These are phyloP conservation scores for Corythoichthys intestinalis DNA, from an alignment of 2,113 vertebrate species.

Conservation along the genomic window DNA sequence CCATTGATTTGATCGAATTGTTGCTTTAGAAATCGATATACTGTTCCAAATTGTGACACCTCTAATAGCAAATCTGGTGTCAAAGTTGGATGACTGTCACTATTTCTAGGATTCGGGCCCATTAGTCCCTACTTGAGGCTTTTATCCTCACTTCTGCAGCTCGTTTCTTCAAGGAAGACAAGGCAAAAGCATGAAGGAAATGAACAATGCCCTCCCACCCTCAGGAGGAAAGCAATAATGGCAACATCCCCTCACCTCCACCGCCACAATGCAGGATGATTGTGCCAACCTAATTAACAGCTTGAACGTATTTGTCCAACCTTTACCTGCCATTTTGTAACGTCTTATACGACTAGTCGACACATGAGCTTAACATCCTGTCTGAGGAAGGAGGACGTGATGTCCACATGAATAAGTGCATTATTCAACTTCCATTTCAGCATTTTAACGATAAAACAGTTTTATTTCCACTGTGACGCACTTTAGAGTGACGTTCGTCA, in stretches of 20 bases:
- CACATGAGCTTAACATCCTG: neutral
- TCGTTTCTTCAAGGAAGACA: neutral
- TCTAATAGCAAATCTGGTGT: neutral
- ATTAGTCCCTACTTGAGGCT: neutral
- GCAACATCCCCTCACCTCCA: slow-evolving; percentile 22
- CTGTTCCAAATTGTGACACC: too few species aligned
- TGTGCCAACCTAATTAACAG: slow-evolving; percentile 45
- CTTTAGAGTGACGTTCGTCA: neutral
- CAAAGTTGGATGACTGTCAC: neutral
- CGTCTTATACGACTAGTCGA: neutral
- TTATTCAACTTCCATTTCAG: neutral
- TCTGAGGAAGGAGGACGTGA: neutral
- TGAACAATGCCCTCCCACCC: slow-evolving; percentile 55
- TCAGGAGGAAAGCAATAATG: slow-evolving; percentile 29
- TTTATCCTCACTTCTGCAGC: neutral
- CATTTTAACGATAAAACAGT: neutral
- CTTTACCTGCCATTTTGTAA: neutral
- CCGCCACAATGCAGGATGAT: slow-evolving; percentile 36
- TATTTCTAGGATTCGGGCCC: neutral
- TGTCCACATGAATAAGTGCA: neutral
- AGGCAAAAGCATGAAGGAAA: slow-evolving; percentile 40
- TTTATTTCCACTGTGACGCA: neutral
- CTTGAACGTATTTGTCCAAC: slow-evolving; percentile 40
- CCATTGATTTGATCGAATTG: too few species aligned
- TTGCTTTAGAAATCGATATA: too few species aligned